Base-by-base conservation (phyloP, 2,113 vertebrate genomes). In the Columba livia region DNA sequence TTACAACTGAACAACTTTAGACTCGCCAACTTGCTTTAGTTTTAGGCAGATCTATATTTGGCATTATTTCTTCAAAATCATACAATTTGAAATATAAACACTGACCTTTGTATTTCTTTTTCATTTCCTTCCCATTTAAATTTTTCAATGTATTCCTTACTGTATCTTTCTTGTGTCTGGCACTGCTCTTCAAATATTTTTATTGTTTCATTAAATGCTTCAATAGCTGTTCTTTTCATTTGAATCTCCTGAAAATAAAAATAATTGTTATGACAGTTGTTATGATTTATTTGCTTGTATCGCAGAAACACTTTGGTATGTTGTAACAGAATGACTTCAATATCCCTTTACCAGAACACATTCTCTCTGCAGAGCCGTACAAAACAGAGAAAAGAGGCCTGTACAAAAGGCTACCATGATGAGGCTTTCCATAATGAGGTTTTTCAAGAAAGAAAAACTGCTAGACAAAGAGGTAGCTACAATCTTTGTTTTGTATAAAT, bases 161-260 rank as follows among this genome's bases (percentile, higher is more conserved):
- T 99, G 98, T 99, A 99, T 95, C 99, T 98, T 97, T 99, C 99
- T 93, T 99, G 99, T 4, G 99, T 99, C 97, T 99, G 99, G 94
- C 99, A 99, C 94, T 99, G 99, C 96, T 99, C 99, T 97, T 99
- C 99, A 78, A 99, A 99, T 98, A 99, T 99, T 97, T 99, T 99
- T 96, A 99, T 99, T 50, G 99, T 99, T 98, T 99, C 99, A 50
- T 99, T 99, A 96, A 99, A 99, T 47, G 99, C 99, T 97, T 99
- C 99, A 54, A 99, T 99, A 61, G 99, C 99, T 19, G 99, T 99
- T 97, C 99, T 98, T 98, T 99, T 99, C 99, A 99, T 99, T 97
- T 99, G 99, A 93, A 99, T 99, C 98, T 99, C 99, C 99, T 98
- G 96, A 53, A 97, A 96, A 82, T 20, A 38, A 94, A 94, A 89